Evolutionary conservation across 2,113 vertebrate genomes (phyloP), one percentile per base, ranked within the genome.

Genomic region (Lagopus leucura): DNA sequence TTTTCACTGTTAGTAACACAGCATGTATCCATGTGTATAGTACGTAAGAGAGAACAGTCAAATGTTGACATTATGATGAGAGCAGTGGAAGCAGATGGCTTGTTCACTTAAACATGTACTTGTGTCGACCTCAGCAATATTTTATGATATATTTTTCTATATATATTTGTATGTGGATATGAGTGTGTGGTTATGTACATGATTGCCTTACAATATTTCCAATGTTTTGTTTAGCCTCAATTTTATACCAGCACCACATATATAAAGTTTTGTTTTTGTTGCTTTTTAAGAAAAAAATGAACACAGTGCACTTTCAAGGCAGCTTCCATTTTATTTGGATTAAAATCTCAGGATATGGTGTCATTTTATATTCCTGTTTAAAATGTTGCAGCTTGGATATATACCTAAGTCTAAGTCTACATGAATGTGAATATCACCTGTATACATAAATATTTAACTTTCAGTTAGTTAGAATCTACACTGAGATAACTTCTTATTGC

Each of bases 271-370:
- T 76, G 61, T 58, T 72, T 13, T 15, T 52, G 13, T 27, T 50
- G n/a, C 6, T 93, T 55, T 81, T 77, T 92, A 92, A 94, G 86
- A 90, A 94, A 93, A 93, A 94, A 92, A 91, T 76, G 13, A 86
- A 20, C 67, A 78, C 14, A 82, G 43, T 43, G 75, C 64, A 79
- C 86, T 90, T 96, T 91, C 81, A 83, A 22, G 74, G 70, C 67
- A 78, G 48, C 55, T 28, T 25, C 13, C 60, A 15, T 63, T 77
- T 73, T 32, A 40, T 93, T 78, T 71, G 32, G 42, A 61, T 15
- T 45, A 40, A 45, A 64, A 45, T 72, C 15, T 67, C 25, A 45
- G 38, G 32, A 38, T 48, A 43, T 10, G 25, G 18, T 64, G 42
- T 34, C 30, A 22, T 67, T 86, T 8, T 1, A 0, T 40, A 5